A percentile compares a stretch with the other conserved stretches of the same genome.
Evolutionary conservation across 92 coral and sea anemone genomes (phyloP).

Genomic region (Bergia sp.): DNA sequence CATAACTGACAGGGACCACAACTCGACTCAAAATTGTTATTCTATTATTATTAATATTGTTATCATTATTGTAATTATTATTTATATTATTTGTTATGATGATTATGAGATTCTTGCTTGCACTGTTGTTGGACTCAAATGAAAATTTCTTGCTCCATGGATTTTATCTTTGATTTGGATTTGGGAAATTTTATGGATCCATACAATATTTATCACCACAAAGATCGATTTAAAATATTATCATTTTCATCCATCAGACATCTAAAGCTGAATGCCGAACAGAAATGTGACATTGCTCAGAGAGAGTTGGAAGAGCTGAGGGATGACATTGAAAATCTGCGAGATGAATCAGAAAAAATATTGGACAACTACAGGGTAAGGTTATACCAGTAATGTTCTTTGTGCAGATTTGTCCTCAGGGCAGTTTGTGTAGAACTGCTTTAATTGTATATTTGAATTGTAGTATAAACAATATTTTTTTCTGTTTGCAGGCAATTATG

Average conservation of each 20-base stretch:
- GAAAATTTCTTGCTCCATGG: background rate
- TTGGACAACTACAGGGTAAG: conserved; percentile 94
- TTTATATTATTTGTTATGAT: too few species aligned
- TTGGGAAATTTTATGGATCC: background rate
- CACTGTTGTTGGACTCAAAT: background rate
- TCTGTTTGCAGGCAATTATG: conserved; percentile 89
- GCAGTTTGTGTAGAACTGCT: background rate
- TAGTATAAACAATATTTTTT: background rate
- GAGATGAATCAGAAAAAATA: conserved; percentile 95
- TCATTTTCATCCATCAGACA: conserved; percentile 55
- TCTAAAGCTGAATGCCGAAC: conserved; percentile 93
- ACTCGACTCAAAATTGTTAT: too few species aligned
- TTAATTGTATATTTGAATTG: too few species aligned
- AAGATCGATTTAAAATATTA: too few species aligned
- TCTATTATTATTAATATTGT: background rate
- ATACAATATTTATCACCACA: background rate
- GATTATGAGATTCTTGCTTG: too few species aligned
- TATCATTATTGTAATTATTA: background rate
- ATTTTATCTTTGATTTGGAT: background rate
- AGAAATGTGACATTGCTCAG: conserved; percentile 99
- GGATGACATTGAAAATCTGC: conserved; percentile 93
- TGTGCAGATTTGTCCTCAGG: background rate
- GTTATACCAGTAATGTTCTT: background rate
- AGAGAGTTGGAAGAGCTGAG: conserved; percentile 95
- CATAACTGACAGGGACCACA: too few species aligned